These are phyloP conservation scores for Nautilus pompilius DNA, from an alignment of 1,140 invertebrate species.

Conservation along the genomic window DNA sequence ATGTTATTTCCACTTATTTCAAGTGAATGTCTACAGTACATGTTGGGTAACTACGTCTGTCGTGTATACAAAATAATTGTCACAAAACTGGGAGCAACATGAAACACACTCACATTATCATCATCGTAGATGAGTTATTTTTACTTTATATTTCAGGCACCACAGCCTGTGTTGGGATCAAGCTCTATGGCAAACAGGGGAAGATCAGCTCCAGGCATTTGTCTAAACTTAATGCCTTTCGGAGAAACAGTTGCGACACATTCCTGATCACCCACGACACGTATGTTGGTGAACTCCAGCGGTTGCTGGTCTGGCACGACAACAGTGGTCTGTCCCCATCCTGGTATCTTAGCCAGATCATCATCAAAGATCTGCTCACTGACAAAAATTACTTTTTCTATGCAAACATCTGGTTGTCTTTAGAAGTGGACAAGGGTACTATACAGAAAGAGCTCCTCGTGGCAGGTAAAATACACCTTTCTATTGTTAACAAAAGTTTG, in stretches of 20 bases:
- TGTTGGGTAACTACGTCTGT: too few relatives aligned
- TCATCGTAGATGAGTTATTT: too few relatives aligned
- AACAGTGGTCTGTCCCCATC: conserved; percentile 41
- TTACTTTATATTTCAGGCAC: conserved; percentile 44
- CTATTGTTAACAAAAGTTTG: background rate
- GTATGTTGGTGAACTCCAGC: conserved; percentile 36
- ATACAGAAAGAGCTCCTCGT: conserved; percentile 38
- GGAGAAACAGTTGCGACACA: conserved; percentile 37
- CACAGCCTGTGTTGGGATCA: conserved; percentile 42
- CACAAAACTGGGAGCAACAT: too few relatives aligned
- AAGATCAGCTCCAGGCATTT: conserved; percentile 38
- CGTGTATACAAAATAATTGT: too few relatives aligned
- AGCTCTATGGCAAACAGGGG: conserved; percentile 36
- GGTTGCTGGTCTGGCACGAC: conserved; percentile 46
- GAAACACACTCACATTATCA: too few relatives aligned
- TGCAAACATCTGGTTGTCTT: conserved; percentile 37
- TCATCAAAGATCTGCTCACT: conserved; percentile 39
- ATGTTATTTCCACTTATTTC: too few relatives aligned
- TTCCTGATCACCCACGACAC: conserved; percentile 40
- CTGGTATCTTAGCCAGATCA: conserved; percentile 40
- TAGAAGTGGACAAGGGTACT: conserved; percentile 32
- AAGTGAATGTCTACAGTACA: too few relatives aligned
- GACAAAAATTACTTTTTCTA: conserved; percentile 38
- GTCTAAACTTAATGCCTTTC: conserved; percentile 34
- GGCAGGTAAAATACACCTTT: conserved; percentile 21